phyloP scores from a whole-genome alignment of 1,140 invertebrate species.

The Cecropterus lyciades region DNA sequence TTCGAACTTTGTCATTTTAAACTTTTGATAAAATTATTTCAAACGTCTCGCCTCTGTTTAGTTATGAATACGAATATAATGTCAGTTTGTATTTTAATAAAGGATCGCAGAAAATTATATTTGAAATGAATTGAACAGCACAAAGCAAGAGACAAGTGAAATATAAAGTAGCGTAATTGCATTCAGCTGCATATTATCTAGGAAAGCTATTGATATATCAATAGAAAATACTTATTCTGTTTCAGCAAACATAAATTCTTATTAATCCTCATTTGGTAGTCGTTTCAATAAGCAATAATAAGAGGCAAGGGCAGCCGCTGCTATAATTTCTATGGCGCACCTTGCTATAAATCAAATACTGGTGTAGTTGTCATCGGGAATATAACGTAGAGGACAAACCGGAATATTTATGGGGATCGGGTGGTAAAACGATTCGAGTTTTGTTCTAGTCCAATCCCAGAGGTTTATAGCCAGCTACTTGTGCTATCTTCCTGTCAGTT shows the following conservation, averaged over 20 bases:
- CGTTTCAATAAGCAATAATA: slow-evolving; percentile 65
- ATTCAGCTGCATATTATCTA: slow-evolving; percentile 42
- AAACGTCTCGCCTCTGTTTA: slow-evolving; percentile 14
- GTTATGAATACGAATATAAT: slow-evolving; percentile 14
- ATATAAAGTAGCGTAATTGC: slow-evolving; percentile 50
- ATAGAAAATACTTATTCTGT: slow-evolving; percentile 46
- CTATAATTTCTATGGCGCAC: slow-evolving; percentile 52
- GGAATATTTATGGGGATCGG: slow-evolving; percentile 46
- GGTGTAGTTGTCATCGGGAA: slow-evolving; percentile 58
- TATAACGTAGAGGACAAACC: slow-evolving; percentile 50
- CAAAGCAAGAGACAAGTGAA: slow-evolving; percentile 55
- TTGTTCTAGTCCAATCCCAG: slow-evolving; percentile 22
- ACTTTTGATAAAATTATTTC: slow-evolving; percentile 49
- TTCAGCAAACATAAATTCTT: slow-evolving; percentile 63
- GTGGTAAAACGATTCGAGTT: slow-evolving; percentile 25
- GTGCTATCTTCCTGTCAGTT: slow-evolving; percentile 67
- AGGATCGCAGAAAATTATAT: slow-evolving; percentile 28
- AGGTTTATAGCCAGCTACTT: slow-evolving; percentile 53
- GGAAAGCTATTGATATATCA: slow-evolving; percentile 47
- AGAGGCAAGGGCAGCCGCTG: slow-evolving; percentile 44
- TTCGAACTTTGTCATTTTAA: slow-evolving; percentile 74
- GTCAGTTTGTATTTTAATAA: slow-evolving; percentile 25
- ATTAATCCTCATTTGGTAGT: slow-evolving; percentile 71
- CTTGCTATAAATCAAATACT: slow-evolving; percentile 65
- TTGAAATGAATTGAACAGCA: slow-evolving; percentile 49